Evolutionary conservation across 2,888 invertebrate genomes (phyloP), one percentile per base, ranked within the genome.

Genomic region (Julus scanicus): DNA sequence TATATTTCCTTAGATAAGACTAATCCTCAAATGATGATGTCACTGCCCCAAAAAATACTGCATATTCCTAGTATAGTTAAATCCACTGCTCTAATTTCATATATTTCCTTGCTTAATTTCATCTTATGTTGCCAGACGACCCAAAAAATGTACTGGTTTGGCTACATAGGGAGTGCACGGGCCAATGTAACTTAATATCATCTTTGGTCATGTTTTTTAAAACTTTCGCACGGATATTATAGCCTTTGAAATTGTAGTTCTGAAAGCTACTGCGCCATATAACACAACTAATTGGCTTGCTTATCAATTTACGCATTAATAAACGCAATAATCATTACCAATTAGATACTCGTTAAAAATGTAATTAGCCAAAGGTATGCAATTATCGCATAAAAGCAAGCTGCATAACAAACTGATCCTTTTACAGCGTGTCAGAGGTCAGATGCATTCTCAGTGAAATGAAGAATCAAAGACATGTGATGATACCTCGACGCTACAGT

Each of bases 271-370:
- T n/a, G 29, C n/a, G 71, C 11, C 71, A 71, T 5, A 71, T 71
- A 11, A 29, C 29, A 29, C 71, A 71, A 71, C 71, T 71, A 71
- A 71, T 71, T 29, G 71, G 71, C 71, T 29, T 9, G 71, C 71
- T 71, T 71, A 71, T 71, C 71, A 71, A 29, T 71, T 71, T 29
- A 71, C 29, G 71, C 29, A 71, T 71, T 71, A 71, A 29, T 29
- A 71, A 71, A 71, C 29, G 71, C 71, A 71, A 29, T 13, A 11
- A 71, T 71, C 71, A 71, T 29, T 71, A 29, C 71, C 71, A 71
- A 71, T 71, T 29, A 71, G 71, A 29, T 29, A 29, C 71, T 71
- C 71, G 29, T 71, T 71, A 71, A 71, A 71, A 29, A 29, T 20
- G 3, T 6, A 29, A 0, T 71, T 71, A 71, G 29, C 5, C n/a